Conservation (phyloP, 92 coral and sea anemone species). For the Epizoanthus scotinus region DNA sequence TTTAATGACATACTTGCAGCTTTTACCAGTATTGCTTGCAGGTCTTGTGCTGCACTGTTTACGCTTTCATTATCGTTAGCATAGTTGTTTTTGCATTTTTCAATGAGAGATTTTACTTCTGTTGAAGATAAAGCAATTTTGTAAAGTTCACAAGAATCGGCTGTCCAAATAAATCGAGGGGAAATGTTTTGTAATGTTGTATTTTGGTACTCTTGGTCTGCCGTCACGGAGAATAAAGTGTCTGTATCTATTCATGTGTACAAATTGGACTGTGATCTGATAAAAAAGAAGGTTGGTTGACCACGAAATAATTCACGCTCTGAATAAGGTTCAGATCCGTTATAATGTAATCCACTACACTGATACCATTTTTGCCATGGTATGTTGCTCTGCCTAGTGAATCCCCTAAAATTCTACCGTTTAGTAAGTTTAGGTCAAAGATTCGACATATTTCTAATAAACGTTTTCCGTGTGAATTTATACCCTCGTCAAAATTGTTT, state of each 20-base stretch:
- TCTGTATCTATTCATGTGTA: slow-evolving; percentile 22
- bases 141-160: slow-evolving; percentile 26
- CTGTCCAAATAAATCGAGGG: slow-evolving; percentile 42
- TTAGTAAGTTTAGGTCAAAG: slow-evolving; percentile 50
- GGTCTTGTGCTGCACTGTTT: slow-evolving; percentile 11
- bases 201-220: not conserved
- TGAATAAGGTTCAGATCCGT: slow-evolving; percentile 14
- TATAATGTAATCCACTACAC: slow-evolving; percentile 43
- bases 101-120: slow-evolving; percentile 22
- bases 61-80: slow-evolving; percentile 20
- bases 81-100: slow-evolving; percentile 20
- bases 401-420: slow-evolving; percentile 57
- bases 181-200: slow-evolving; percentile 16
- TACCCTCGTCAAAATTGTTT: slow-evolving; percentile 42
- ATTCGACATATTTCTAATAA: slow-evolving; percentile 45
- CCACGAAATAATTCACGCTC: slow-evolving; percentile 28
- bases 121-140: slow-evolving; percentile 19
- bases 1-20: slow-evolving; percentile 37
- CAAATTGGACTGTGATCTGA: slow-evolving; percentile 40
- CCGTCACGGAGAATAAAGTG: not conserved
- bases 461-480: slow-evolving; percentile 55
- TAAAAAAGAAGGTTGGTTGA: slow-evolving; percentile 39
- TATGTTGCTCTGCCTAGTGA: slow-evolving; percentile 45
- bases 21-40: slow-evolving; percentile 20
- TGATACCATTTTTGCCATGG: slow-evolving; percentile 46